A percentile compares a stretch with the other conserved stretches of the same genome.
Evolutionary conservation across 2,797 vertebrate species (phyloP).

Genomic region (Morelia viridis): DNA sequence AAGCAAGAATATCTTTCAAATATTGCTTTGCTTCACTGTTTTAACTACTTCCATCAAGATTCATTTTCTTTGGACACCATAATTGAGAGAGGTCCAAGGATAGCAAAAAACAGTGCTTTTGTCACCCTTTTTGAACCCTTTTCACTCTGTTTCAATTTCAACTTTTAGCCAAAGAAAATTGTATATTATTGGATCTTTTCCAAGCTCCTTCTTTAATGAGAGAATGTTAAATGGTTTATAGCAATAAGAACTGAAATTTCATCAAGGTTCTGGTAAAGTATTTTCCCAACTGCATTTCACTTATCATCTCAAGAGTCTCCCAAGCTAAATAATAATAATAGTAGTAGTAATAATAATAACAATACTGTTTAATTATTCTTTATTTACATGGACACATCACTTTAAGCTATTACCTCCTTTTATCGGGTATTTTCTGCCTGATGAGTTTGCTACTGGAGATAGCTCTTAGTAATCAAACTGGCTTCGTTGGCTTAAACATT

Average conservation of each 20-base stretch:
- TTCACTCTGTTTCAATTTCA: slow-evolving; percentile 66
- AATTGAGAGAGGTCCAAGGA: slow-evolving; percentile 74
- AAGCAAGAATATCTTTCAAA: slow-evolving; percentile 72
- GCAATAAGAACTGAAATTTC: slow-evolving; percentile 61
- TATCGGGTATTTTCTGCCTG: not conserved
- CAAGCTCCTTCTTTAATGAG: slow-evolving; percentile 63
- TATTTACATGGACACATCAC: not conserved
- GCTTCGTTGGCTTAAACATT: not conserved
- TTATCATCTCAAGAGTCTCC: slow-evolving; percentile 47
- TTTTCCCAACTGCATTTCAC: slow-evolving; percentile 55
- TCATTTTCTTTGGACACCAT: slow-evolving; percentile 78
- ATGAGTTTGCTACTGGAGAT: not conserved
- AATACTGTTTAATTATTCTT: not conserved
- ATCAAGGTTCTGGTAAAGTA: slow-evolving; percentile 45
- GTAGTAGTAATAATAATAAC: no score
- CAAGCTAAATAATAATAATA: not conserved
- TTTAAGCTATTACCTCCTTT: not conserved
- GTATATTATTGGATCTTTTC: slow-evolving; percentile 63
- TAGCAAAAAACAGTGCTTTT: slow-evolving; percentile 73
- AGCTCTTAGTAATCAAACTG: not conserved
- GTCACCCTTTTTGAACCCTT: slow-evolving; percentile 73
- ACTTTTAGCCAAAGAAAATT: slow-evolving; percentile 72
- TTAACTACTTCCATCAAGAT: slow-evolving; percentile 81
- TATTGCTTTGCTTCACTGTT: slow-evolving; percentile 68
- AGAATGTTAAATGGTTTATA: slow-evolving; percentile 66